phyloP scores from a whole-genome alignment of 2,113 vertebrate species.

The Nicator chloris region DNA sequence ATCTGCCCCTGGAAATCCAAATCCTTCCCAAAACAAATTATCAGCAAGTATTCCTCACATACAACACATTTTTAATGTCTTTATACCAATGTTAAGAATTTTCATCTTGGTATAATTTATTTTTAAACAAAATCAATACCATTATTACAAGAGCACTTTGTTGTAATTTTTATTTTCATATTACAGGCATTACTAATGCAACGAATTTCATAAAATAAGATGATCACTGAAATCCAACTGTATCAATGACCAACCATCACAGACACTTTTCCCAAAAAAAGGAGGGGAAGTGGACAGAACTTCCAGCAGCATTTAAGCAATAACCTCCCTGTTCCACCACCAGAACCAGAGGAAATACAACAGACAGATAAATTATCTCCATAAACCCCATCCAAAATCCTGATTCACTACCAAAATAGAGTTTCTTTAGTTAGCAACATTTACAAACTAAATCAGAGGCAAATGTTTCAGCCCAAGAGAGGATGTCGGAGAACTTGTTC shows the following conservation, averaged over 20 bases:
- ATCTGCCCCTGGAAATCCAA: neutral
- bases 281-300: neutral
- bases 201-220: neutral
- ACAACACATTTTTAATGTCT: neutral
- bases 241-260: neutral
- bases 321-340: neutral
- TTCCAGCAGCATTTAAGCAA: neutral
- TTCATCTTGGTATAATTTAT: neutral
- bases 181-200: neutral
- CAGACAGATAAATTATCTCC: neutral
- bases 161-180: neutral
- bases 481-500: neutral
- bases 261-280: neutral
- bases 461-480: neutral
- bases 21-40: neutral
- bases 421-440: neutral
- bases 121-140: neutral
- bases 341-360: neutral
- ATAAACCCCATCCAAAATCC: neutral
- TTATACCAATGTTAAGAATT: neutral
- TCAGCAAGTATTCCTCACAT: neutral
- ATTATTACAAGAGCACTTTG: neutral
- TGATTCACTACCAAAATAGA: neutral
- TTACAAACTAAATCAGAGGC: neutral
- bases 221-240: neutral